Percentiles rank a stretch among this genome's conserved stretches.
phyloP scores from a whole-genome alignment of 2,797 vertebrate species.

The Schizopygopsis pylzovi region DNA sequence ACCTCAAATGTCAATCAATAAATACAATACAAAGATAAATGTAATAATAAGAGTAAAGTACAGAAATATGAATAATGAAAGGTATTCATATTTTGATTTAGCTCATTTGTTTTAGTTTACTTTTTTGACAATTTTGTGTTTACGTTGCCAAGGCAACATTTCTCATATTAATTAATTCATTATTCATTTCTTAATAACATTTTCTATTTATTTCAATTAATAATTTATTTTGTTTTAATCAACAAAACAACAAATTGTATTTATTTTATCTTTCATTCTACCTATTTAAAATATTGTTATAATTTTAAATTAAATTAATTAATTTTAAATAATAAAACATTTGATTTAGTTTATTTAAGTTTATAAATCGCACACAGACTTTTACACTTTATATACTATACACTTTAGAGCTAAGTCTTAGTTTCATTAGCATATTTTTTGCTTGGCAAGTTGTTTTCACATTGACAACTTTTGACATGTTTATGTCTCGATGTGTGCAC shows the following conservation, averaged over 20 bases:
- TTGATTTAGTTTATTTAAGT: neutral
- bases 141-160: neutral
- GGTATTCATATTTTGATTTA: too few relatives aligned
- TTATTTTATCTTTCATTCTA: neutral
- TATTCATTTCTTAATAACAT: neutral
- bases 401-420: neutral
- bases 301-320: too few relatives aligned
- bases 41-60: too few relatives aligned
- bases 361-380: neutral
- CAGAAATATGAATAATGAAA: too few relatives aligned
- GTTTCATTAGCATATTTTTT: neutral
- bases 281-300: neutral
- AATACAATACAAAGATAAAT: too few relatives aligned
- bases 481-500: neutral
- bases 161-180: neutral
- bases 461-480: neutral
- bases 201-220: neutral
- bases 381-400: neutral
- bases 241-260: neutral
- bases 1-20: too few relatives aligned
- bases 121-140: neutral
- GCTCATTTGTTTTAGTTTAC: neutral
- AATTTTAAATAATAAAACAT: neutral
- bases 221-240: neutral
- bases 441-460: neutral